These are phyloP conservation scores for Euclidia mi DNA, from an alignment of 2,888 invertebrate species.

Conservation along the genomic window DNA sequence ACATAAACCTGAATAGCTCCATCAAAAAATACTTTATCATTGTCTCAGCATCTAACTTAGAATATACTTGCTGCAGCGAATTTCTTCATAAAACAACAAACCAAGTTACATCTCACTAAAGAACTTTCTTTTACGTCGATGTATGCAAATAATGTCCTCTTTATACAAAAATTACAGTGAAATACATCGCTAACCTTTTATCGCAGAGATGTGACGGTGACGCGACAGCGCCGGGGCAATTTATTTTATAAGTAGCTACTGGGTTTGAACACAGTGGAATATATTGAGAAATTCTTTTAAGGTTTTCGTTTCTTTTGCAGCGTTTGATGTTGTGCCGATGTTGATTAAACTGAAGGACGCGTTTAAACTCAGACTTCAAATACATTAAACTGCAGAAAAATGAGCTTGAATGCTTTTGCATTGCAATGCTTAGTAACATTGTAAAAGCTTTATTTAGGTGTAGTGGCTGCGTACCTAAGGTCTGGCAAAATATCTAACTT, in stretches of 20 bases:
- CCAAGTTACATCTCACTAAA: constrained; percentile 14
- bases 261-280: constrained; percentile 8
- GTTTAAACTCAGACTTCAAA: too few relatives aligned
- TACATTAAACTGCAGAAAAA: too few relatives aligned
- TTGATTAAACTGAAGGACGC: too few relatives aligned
- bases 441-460: too few relatives aligned
- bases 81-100: constrained; percentile 11
- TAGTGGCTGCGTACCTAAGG: too few relatives aligned
- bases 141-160: constrained; percentile 38
- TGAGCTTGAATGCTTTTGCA: too few relatives aligned
- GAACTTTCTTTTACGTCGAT: constrained; percentile 21
- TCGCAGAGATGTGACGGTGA: constrained; percentile 19
- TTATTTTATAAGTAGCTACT: constrained; percentile 24
- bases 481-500: too few relatives aligned
- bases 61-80: background rate
- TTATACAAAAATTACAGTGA: constrained; percentile 23
- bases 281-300: constrained; percentile 8
- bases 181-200: constrained; percentile 31
- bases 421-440: too few relatives aligned
- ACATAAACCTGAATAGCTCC: too few relatives aligned
- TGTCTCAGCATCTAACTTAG: background rate
- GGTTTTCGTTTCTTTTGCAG: background rate
- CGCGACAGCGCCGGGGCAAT: constrained; percentile 14
- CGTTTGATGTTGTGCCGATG: too few relatives aligned
- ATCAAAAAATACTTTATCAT: background rate